Conservation (phyloP, 35 echinoderm and acorn worm genomes). For the Amphiura filiformis region DNA sequence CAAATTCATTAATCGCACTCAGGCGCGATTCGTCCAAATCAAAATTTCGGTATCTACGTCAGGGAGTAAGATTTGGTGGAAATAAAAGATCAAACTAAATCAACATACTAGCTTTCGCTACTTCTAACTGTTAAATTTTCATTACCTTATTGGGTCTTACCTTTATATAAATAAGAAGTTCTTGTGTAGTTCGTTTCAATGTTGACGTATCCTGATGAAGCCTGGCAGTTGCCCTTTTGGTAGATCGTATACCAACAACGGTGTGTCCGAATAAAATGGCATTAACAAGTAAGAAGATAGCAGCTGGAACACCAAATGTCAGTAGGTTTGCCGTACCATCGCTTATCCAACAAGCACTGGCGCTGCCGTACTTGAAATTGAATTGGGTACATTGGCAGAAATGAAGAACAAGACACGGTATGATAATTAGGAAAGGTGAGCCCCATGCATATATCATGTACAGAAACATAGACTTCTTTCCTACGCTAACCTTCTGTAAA, state of each 20-base stretch:
- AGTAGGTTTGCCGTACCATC: neutral
- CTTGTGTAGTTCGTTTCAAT: neutral
- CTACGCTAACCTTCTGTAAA: neutral
- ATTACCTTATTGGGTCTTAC: too few relatives aligned
- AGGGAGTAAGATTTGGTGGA: too few relatives aligned
- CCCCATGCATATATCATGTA: conserved; percentile 57
- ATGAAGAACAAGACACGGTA: conserved; percentile 18
- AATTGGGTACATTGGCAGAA: neutral
- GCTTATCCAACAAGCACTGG: conserved; percentile 22
- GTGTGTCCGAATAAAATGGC: neutral
- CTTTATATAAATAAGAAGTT: conserved; percentile 27
- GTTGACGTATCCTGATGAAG: conserved; percentile 14
- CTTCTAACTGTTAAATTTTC: too few relatives aligned
- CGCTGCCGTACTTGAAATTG: conserved; percentile 23
- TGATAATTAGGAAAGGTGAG: conserved; percentile 22
- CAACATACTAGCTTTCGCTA: too few relatives aligned
- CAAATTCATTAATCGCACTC: too few relatives aligned
- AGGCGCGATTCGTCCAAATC: too few relatives aligned
- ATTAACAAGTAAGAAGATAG: conserved; percentile 10
- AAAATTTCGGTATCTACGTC: too few relatives aligned
- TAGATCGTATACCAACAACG: neutral
- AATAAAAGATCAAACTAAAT: too few relatives aligned
- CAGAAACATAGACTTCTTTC: neutral
- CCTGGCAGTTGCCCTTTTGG: neutral
- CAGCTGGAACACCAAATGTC: conserved; percentile 19